Evolutionary conservation across 2,113 vertebrate genomes (phyloP).

Genomic region (Ophiodon elongatus): DNA sequence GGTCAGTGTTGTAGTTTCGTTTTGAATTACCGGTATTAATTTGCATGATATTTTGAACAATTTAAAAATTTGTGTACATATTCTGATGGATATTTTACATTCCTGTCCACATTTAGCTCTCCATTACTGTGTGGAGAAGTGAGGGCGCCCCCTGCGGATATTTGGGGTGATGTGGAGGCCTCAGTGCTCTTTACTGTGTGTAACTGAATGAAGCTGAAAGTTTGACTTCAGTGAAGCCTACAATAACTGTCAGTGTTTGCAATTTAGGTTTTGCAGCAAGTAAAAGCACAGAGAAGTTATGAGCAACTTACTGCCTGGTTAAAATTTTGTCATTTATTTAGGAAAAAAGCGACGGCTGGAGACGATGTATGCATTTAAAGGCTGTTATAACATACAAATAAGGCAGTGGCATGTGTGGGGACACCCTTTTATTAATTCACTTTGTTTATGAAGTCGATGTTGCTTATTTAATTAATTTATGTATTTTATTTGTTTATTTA

Average conservation of each 20-base stretch:
- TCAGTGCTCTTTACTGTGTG: conserved; percentile 38
- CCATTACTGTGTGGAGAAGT: conserved; percentile 32
- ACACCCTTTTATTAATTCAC: conserved; percentile 35
- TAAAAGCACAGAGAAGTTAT: conserved; percentile 65
- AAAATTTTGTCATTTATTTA: conserved; percentile 47
- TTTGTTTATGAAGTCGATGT: conserved; percentile 56
- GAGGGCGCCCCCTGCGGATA: conserved; percentile 36
- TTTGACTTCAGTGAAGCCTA: conserved; percentile 82
- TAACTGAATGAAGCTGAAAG: conserved; percentile 58
- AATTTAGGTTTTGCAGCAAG: conserved; percentile 46
- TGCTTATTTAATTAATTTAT: conserved; percentile 44
- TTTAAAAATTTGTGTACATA: conserved; percentile 74
- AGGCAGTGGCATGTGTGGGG: conserved; percentile 56
- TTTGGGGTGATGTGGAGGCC: conserved; percentile 34
- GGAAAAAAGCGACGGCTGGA: conserved; percentile 28
- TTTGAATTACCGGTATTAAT: conserved; percentile 73
- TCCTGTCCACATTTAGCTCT: conserved; percentile 61
- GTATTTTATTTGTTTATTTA: conserved; percentile 40
- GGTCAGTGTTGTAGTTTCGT: conserved; percentile 73
- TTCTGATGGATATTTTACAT: conserved; percentile 72
- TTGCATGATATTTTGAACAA: conserved; percentile 79
- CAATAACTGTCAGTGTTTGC: conserved; percentile 58
- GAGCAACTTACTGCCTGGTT: conserved; percentile 76
- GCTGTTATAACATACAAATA: conserved; percentile 39
- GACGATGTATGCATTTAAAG: conserved; percentile 48